phyloP scores from a whole-genome alignment of 2,888 invertebrate genomes.

The Chalcis sispes region DNA sequence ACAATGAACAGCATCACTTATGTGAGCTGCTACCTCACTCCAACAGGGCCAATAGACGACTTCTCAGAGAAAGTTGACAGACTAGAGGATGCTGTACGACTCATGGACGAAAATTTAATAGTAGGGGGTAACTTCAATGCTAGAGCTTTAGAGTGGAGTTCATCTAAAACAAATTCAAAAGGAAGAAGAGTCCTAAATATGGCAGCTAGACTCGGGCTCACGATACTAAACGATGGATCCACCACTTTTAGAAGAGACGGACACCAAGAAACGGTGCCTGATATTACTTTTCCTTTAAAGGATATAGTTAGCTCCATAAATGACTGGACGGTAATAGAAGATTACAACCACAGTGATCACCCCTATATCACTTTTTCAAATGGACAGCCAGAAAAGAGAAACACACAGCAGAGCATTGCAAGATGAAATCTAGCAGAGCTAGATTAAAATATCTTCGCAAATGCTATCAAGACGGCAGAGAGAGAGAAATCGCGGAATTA shows the following conservation, averaged over 20 bases:
- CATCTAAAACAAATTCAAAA: conserved; percentile 66
- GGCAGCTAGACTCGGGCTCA: conserved; percentile 24
- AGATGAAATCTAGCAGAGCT: conserved; percentile 17
- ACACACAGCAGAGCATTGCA: background rate
- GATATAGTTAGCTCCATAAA: background rate
- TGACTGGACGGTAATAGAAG: background rate
- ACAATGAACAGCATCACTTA: background rate
- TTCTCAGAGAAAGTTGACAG: background rate
- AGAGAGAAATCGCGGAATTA: background rate
- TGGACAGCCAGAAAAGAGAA: background rate
- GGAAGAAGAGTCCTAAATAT: conserved; percentile 57
- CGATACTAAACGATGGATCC: background rate
- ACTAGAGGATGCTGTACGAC: background rate
- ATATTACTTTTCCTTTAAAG: background rate
- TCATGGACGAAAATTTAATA: too few species aligned
- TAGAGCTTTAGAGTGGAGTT: conserved; percentile 66
- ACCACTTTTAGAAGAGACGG: too few species aligned
- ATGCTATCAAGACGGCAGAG: background rate
- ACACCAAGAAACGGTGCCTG: too few species aligned
- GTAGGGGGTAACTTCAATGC: background rate
- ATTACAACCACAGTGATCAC: conserved; percentile 76
- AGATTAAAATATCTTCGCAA: background rate
- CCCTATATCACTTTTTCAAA: conserved; percentile 79
- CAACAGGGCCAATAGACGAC: background rate
- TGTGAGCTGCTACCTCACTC: background rate